These are phyloP conservation scores for Pissodes strobi DNA, from an alignment of 1,140 invertebrate genomes.

Conservation along the genomic window DNA sequence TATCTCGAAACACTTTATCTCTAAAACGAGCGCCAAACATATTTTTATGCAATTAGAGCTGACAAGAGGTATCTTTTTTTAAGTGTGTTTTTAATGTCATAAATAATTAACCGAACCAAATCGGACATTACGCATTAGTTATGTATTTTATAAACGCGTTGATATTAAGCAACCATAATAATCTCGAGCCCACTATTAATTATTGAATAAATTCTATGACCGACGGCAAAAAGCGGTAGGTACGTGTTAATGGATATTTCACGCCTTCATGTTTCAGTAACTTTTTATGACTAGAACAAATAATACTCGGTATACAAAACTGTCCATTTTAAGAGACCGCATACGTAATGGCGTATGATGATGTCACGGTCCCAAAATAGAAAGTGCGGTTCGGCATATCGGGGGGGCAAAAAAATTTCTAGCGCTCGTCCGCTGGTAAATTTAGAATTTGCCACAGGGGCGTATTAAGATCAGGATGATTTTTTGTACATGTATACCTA, in stretches of 20 bases:
- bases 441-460: constrained; percentile 4
- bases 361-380: constrained; percentile 18
- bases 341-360: constrained; percentile 18
- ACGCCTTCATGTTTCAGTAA: constrained; percentile 5
- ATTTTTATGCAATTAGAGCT: too few species aligned
- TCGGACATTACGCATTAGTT: too few species aligned
- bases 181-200: background rate
- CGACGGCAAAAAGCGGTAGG: background rate
- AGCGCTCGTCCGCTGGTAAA: background rate
- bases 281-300: constrained; percentile 14
- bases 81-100: too few species aligned
- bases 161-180: too few species aligned
- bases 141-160: too few species aligned
- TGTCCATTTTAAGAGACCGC: constrained; percentile 19
- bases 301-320: constrained; percentile 8
- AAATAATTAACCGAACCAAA: too few species aligned
- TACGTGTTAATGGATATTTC: constrained; percentile 12
- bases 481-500: too few species aligned
- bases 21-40: too few species aligned
- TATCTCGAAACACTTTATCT: too few species aligned
- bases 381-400: constrained; percentile 4
- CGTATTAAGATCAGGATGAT: too few species aligned
- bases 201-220: constrained; percentile 8
- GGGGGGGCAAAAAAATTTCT: constrained; percentile 13
- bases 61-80: too few species aligned